These are phyloP conservation scores for Tinea trinotella DNA, from an alignment of 2,888 invertebrate genomes.

Conservation along the genomic window DNA sequence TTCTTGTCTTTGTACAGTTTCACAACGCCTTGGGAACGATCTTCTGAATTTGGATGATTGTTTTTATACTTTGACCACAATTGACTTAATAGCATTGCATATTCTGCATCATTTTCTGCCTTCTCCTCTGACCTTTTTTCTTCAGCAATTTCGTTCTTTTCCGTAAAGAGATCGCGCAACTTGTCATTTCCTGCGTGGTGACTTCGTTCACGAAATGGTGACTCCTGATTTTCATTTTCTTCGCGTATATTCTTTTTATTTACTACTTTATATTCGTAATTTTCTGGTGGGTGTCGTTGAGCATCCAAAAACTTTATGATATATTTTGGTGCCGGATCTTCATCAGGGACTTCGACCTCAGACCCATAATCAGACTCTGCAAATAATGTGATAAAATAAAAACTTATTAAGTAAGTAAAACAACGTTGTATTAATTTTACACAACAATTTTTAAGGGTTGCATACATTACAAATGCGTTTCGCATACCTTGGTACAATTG, in stretches of 20 bases:
- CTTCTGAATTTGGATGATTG: constrained; percentile 43
- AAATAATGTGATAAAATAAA: constrained; percentile 27
- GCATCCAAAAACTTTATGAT: constrained; percentile 49
- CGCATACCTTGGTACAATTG: constrained; percentile 25
- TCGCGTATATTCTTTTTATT: constrained; percentile 60
- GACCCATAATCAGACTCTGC: constrained; percentile 52
- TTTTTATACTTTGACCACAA: constrained; percentile 73
- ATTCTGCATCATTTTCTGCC: constrained; percentile 62
- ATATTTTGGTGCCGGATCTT: constrained; percentile 48
- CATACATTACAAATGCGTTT: too few relatives aligned
- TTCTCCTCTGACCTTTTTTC: constrained; percentile 36
- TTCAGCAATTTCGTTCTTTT: constrained; percentile 43
- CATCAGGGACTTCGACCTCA: constrained; percentile 49
- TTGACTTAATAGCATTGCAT: constrained; percentile 66
- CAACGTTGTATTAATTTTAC: too few relatives aligned
- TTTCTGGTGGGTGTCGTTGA: constrained; percentile 59
- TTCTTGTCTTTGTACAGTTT: constrained; percentile 61
- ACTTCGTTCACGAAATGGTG: constrained; percentile 57
- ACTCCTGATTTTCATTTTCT: constrained; percentile 41
- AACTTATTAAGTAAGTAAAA: neutral
- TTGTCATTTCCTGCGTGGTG: constrained; percentile 56
- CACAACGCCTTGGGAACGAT: constrained; percentile 54
- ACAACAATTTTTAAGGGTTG: too few relatives aligned
- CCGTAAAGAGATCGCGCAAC: constrained; percentile 52
- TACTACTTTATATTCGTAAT: constrained; percentile 69